Conservation (phyloP, 2,797 vertebrate genomes). For the Microchirus variegatus region DNA sequence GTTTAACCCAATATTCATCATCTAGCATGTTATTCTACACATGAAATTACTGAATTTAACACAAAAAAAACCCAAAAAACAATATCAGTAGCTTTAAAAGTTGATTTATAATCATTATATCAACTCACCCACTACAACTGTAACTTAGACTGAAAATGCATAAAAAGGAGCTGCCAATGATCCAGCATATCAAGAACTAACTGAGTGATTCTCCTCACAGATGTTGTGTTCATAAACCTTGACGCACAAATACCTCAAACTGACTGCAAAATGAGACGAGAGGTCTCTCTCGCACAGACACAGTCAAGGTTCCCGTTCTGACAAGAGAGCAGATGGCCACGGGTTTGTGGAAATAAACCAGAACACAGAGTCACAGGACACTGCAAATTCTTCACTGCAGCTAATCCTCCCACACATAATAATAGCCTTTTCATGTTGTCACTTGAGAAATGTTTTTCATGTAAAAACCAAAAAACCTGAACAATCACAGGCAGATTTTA, state of each 20-base stretch:
- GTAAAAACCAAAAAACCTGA: conserved; percentile 33
- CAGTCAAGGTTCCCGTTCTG: conserved; percentile 70
- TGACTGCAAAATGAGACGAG: conserved; percentile 71
- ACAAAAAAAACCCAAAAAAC: too few relatives aligned
- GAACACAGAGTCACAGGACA: conserved; percentile 50
- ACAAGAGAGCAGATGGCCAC: conserved; percentile 74
- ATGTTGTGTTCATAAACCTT: conserved; percentile 66
- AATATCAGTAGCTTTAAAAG: too few relatives aligned
- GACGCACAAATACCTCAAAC: conserved; percentile 60
- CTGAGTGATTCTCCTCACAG: conserved; percentile 58
- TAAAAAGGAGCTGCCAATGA: conserved; percentile 1
- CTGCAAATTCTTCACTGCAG: conserved; percentile 36
- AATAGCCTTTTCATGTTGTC: conserved; percentile 49
- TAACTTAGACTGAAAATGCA: not conserved
- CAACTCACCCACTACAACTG: too few relatives aligned
- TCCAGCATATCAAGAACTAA: conserved; percentile 14
- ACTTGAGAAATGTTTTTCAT: conserved; percentile 41
- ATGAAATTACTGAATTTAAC: too few relatives aligned
- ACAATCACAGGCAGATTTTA: not conserved
- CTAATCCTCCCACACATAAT: conserved; percentile 39
- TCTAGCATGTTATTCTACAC: too few relatives aligned
- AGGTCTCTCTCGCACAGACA: conserved; percentile 66
- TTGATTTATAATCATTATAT: too few relatives aligned
- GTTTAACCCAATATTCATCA: too few relatives aligned
- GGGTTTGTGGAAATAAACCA: conserved; percentile 67